Evolutionary conservation across 2,113 vertebrate genomes (phyloP).

Genomic region (Ellobius talpinus): DNA sequence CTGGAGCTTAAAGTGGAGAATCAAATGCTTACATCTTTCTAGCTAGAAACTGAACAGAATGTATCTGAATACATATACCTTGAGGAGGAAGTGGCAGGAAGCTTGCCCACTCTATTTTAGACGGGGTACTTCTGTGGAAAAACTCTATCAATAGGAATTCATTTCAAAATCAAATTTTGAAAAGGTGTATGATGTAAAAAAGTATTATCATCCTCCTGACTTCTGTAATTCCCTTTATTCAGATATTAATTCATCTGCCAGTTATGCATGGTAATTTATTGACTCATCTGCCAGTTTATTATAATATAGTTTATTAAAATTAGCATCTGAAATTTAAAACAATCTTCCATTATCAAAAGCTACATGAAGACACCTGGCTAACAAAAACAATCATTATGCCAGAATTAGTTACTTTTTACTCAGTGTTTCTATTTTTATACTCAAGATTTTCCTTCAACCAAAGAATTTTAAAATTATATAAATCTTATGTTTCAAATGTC

Average conservation of each 20-base stretch:
- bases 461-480: neutral
- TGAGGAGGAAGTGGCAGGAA: neutral
- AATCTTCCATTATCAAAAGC: conserved; percentile 19
- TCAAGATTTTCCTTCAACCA: neutral
- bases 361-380: neutral
- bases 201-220: conserved; percentile 8
- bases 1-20: neutral
- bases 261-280: neutral
- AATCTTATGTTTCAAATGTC: neutral
- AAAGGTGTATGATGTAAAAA: neutral
- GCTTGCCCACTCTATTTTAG: neutral
- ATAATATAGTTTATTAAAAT: conserved; percentile 7
- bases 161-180: neutral
- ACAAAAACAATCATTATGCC: neutral
- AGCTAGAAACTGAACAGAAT: neutral
- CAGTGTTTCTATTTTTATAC: conserved; percentile 7
- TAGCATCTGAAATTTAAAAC: conserved; percentile 42
- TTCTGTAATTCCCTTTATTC: conserved; percentile 34
- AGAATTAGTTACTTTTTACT: neutral
- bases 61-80: neutral
- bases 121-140: neutral
- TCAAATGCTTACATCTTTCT: neutral
- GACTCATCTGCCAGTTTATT: neutral
- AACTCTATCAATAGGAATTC: neutral
- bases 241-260: neutral